phyloP scores from a whole-genome alignment of 1,140 invertebrate species.

The Papilio dardanus region DNA sequence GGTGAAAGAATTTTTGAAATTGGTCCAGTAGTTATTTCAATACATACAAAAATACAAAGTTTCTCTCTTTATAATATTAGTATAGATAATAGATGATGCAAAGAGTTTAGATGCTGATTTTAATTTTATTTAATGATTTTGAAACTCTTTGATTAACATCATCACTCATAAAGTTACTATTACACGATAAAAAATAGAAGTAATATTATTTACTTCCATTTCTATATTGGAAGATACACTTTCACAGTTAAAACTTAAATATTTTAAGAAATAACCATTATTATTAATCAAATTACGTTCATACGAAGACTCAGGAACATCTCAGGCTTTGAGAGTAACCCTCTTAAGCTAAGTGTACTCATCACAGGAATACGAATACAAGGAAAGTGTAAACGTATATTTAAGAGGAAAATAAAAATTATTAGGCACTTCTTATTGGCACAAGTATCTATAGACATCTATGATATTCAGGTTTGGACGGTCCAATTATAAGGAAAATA shows the following conservation, averaged over 20 bases:
- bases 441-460: not conserved
- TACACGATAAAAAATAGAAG: not conserved
- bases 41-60: too few relatives aligned
- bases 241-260: not conserved
- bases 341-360: not conserved
- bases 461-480: not conserved
- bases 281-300: not conserved
- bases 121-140: not conserved
- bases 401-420: not conserved
- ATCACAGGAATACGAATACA: not conserved
- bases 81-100: too few relatives aligned
- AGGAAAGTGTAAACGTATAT: not conserved
- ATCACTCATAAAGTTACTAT: not conserved
- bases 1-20: too few relatives aligned
- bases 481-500: not conserved
- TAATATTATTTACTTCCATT: not conserved
- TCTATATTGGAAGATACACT: not conserved
- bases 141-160: not conserved
- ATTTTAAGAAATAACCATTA: not conserved
- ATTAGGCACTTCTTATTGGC: not conserved
- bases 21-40: too few relatives aligned
- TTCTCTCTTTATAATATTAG: too few relatives aligned
- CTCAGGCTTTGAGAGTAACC: not conserved
- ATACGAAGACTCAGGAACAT: not conserved
- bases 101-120: too few relatives aligned